Percentiles rank a stretch among this genome's conserved stretches.
phyloP scores from a whole-genome alignment of 2,888 invertebrate species.

The Acrocera orbiculus region DNA sequence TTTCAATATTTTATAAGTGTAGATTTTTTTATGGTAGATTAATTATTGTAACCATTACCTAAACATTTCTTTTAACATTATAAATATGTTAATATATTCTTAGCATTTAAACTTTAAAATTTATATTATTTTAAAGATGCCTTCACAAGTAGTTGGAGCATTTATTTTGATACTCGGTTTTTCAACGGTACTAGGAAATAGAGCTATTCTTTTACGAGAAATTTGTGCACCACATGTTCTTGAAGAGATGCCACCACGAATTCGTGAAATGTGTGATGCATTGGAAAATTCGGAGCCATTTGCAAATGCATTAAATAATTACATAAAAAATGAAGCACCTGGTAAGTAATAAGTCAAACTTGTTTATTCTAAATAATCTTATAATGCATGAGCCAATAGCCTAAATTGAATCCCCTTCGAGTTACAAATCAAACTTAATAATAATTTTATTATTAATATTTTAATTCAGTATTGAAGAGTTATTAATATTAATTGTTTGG shows the following conservation, averaged over 20 bases:
- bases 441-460: too few relatives aligned
- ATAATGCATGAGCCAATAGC: too few relatives aligned
- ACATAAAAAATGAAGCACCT: constrained; percentile 30
- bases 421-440: too few relatives aligned
- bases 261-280: constrained; percentile 38
- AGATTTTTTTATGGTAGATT: too few relatives aligned
- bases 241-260: constrained; percentile 39
- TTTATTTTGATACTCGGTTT: constrained; percentile 15
- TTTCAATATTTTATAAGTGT: too few relatives aligned
- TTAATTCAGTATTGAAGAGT: too few relatives aligned
- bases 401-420: too few relatives aligned
- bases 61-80: too few relatives aligned
- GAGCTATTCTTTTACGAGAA: constrained; percentile 28
- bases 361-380: neutral
- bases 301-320: constrained; percentile 24
- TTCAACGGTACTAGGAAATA: constrained; percentile 14
- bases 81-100: too few relatives aligned
- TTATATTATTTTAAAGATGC: constrained; percentile 18
- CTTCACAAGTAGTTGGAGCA: constrained; percentile 20
- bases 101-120: too few relatives aligned
- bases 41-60: too few relatives aligned
- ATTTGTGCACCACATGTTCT: constrained; percentile 39
- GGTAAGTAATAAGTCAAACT: constrained; percentile 21
- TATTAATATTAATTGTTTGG: too few relatives aligned
- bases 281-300: constrained; percentile 31